Percentiles rank a stretch among this genome's conserved stretches.
Conservation (phyloP, 2,888 invertebrate genomes). For the Exocentrus adspersus region DNA sequence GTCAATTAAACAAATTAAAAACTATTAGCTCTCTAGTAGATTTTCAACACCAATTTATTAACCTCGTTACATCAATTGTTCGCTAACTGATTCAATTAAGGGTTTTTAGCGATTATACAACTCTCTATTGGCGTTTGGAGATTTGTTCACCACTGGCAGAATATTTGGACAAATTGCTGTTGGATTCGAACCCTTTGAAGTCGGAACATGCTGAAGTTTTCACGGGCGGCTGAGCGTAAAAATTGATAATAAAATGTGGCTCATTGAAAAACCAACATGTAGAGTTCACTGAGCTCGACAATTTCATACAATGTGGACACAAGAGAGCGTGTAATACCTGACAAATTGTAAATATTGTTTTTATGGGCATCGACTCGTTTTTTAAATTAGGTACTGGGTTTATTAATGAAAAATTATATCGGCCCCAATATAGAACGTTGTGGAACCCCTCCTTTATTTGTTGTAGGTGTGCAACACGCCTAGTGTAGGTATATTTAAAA, state of each 20-base stretch:
- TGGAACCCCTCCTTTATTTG: too few species aligned
- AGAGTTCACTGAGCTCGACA: neutral
- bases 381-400: too few species aligned
- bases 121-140: neutral
- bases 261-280: too few species aligned
- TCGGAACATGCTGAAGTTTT: constrained; percentile 12
- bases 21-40: neutral
- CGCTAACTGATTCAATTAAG: neutral
- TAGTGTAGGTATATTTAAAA: too few species aligned
- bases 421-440: neutral
- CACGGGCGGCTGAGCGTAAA: constrained; percentile 11
- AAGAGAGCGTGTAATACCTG: too few species aligned
- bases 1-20: neutral
- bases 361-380: too few species aligned
- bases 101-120: neutral
- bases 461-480: too few species aligned
- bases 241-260: neutral
- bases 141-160: neutral
- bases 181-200: constrained; percentile 13
- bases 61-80: neutral
- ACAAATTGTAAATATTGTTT: too few species aligned
- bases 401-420: too few species aligned
- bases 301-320: too few species aligned
- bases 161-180: constrained; percentile 1
- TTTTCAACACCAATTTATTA: neutral